phyloP scores from a whole-genome alignment of 2,888 invertebrate species.

The Habrosyne pyritoides region DNA sequence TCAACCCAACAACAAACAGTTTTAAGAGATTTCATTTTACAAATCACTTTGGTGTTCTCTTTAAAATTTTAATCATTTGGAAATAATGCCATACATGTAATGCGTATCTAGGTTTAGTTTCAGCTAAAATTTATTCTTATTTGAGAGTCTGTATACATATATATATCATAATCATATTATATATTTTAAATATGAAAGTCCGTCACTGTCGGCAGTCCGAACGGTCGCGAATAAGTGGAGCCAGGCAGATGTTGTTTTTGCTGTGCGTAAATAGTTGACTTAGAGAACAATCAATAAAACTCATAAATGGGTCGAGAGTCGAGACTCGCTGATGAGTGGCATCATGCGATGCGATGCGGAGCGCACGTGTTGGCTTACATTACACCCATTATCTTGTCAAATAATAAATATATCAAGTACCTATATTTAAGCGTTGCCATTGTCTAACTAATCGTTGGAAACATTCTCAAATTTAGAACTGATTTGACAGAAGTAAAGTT shows the following conservation, averaged over 20 bases:
- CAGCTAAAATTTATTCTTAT: background rate
- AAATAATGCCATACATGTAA: too few species aligned
- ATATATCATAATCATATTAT: too few species aligned
- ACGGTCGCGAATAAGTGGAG: conserved; percentile 18
- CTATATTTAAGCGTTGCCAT: conserved; percentile 48
- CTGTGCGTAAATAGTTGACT: conserved; percentile 26
- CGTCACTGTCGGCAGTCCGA: background rate
- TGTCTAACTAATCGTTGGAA: conserved; percentile 42
- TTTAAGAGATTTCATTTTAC: too few species aligned
- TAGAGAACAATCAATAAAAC: conserved; percentile 57
- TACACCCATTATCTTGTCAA: conserved; percentile 66
- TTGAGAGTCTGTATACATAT: background rate
- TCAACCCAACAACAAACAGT: background rate
- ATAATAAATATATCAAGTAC: conserved; percentile 53
- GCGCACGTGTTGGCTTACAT: conserved; percentile 68
- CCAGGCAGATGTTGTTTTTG: conserved; percentile 37
- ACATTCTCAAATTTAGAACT: conserved; percentile 21
- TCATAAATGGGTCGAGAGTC: conserved; percentile 41
- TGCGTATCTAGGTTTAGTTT: background rate
- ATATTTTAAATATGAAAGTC: background rate
- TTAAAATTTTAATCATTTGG: background rate
- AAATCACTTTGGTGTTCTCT: background rate
- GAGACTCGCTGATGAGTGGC: conserved; percentile 51
- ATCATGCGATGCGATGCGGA: conserved; percentile 66
- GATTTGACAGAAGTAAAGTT: background rate